phyloP scores from a whole-genome alignment of 1,140 invertebrate genomes.

The Lepidurus arcticus region DNA sequence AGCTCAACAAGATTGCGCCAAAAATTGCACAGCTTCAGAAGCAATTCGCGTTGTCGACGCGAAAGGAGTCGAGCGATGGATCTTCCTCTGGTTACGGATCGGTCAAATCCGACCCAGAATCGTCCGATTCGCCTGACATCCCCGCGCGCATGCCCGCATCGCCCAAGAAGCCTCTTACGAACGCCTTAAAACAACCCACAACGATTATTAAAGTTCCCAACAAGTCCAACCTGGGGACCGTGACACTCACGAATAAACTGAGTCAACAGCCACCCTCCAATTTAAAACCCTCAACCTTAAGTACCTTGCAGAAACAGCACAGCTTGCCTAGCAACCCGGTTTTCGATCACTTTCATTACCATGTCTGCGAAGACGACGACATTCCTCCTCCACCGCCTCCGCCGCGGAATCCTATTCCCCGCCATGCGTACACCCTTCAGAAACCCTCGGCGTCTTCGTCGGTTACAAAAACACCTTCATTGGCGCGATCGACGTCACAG shows the following conservation, averaged over 20 bases:
- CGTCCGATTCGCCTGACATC: conserved; percentile 31
- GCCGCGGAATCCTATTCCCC: conserved; percentile 31
- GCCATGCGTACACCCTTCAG: conserved; percentile 33
- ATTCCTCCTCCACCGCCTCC: conserved; percentile 34
- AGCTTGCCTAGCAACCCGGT: conserved; percentile 23
- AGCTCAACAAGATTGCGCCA: conserved; percentile 25
- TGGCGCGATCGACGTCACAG: conserved; percentile 38
- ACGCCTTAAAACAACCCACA: conserved; percentile 20
- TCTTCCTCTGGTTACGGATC: conserved; percentile 32
- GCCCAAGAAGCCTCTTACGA: neutral
- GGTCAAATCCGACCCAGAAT: conserved; percentile 27
- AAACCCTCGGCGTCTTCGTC: conserved; percentile 31
- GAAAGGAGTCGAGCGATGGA: neutral
- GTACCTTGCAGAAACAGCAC: neutral
- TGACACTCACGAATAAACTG: conserved; percentile 12
- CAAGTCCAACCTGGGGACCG: conserved; percentile 9
- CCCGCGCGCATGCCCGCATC: conserved; percentile 28
- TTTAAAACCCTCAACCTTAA: neutral
- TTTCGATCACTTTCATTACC: neutral
- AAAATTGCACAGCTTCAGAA: conserved; percentile 35
- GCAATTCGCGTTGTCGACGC: conserved; percentile 5
- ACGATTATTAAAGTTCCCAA: conserved; percentile 25
- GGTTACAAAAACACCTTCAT: neutral
- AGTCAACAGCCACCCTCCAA: neutral
- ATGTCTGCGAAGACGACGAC: conserved; percentile 27